Evolutionary conservation across 2,113 vertebrate genomes (phyloP).

Genomic region (Oostethus manadensis): DNA sequence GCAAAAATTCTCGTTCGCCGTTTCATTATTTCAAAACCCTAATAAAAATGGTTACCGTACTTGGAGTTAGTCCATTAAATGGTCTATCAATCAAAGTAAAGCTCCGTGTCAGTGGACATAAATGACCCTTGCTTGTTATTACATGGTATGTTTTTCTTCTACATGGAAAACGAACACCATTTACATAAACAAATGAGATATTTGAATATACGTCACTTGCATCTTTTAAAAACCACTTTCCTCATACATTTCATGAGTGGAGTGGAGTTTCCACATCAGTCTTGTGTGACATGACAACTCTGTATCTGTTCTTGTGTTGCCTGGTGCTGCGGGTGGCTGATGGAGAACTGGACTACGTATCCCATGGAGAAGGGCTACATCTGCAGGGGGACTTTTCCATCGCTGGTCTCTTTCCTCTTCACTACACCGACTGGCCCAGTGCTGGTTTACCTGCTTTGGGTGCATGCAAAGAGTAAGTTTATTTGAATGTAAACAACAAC

Average conservation of each 20-base stretch:
- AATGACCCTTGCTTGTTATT: constrained; percentile 8
- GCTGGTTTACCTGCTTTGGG: constrained; percentile 44
- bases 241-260: neutral
- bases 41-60: neutral
- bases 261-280: constrained; percentile 5
- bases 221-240: neutral
- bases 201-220: constrained; percentile 51
- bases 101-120: neutral
- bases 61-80: neutral
- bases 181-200: constrained; percentile 50
- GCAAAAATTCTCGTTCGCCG: constrained; percentile 45
- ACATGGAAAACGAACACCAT: constrained; percentile 17
- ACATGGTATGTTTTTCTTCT: constrained; percentile 3
- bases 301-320: constrained; percentile 15
- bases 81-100: neutral
- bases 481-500: neutral
- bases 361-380: constrained; percentile 51
- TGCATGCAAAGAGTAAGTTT: constrained; percentile 60
- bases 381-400: constrained; percentile 72
- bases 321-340: constrained; percentile 22
- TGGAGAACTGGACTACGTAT: constrained; percentile 34
- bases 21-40: neutral
- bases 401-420: constrained; percentile 77
- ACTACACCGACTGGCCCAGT: constrained; percentile 26
- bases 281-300: constrained; percentile 10